A percentile compares a stretch with the other conserved stretches of the same genome.
These are phyloP conservation scores for Aporophyla lueneburgensis DNA, from an alignment of 2,888 invertebrate genomes.

Conservation along the genomic window DNA sequence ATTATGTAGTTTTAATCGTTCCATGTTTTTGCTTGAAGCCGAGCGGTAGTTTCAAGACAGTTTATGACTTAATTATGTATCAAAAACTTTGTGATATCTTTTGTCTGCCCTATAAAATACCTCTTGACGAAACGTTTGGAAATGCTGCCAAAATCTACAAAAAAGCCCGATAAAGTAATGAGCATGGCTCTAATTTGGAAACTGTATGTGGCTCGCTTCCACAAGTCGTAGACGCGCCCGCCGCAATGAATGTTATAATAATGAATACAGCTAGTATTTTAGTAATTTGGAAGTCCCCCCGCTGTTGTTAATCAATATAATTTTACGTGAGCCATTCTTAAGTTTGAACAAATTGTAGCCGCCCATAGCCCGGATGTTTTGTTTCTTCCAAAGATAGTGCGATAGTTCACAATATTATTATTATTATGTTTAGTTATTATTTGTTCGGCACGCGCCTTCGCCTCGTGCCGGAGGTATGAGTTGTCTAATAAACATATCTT, in stretches of 20 bases:
- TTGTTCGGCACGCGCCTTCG: conserved; percentile 76
- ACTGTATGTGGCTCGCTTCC: conserved; percentile 59
- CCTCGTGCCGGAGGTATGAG: conserved; percentile 82
- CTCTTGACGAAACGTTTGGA: neutral
- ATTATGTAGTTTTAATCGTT: conserved; percentile 52
- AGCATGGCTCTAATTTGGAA: conserved; percentile 36
- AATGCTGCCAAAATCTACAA: conserved; percentile 21
- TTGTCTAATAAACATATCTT: conserved; percentile 91
- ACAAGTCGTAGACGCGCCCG: conserved; percentile 46
- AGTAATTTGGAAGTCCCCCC: conserved; percentile 74
- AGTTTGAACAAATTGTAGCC: conserved; percentile 65
- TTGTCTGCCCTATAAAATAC: conserved; percentile 2
- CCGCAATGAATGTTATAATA: conserved; percentile 58
- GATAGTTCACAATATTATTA: conserved; percentile 83
- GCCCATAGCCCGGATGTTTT: conserved; percentile 80
- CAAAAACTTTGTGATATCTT: conserved; percentile 46
- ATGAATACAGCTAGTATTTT: conserved; percentile 71
- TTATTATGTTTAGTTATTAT: conserved; percentile 77
- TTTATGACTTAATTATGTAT: conserved; percentile 14
- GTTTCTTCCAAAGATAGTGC: conserved; percentile 90
- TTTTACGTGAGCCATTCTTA: conserved; percentile 54
- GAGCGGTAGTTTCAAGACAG: conserved; percentile 14
- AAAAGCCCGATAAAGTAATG: conserved; percentile 2
- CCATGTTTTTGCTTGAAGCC: conserved; percentile 15
- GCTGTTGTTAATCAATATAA: conserved; percentile 65